Evolutionary conservation across 2,113 vertebrate species (phyloP), one percentile per base, ranked within the genome.

Genomic region (Chauna torquata): DNA sequence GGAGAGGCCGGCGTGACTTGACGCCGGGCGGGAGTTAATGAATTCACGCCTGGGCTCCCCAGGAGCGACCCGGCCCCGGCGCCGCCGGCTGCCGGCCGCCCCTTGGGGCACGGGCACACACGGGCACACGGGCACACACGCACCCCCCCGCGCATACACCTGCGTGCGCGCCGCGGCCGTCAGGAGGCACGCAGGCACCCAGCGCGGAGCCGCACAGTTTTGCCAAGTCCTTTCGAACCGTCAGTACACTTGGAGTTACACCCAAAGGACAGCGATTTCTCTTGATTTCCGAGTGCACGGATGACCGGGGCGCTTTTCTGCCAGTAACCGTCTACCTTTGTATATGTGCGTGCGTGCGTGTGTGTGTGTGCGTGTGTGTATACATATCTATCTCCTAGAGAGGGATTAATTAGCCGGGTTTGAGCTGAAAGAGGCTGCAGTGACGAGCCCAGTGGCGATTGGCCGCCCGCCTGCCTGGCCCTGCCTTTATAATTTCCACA

Each of bases 401-500:
- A 98, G 97, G 98, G 98, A 99, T 98, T 98, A 98, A 99, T 99
- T 99, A 99, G 98, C 99, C 97, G 97, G 98, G 98, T 95, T 98
- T 98, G 98, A 98, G 98, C 98, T 98, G 98, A 96, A 98, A 98
- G 97, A 97, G 98, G 98, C 97, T 97, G 98, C 98, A 96, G 98
- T 99, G 99, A 99, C 99, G 99, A 98, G 98, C 97, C 98, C 97
- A 93, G 97, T 98, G 97, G 98, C 98, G 98, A 99, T 99, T 99
- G 99, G 99, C 98, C 98, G 98, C 98, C 97, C 97, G 97, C 98
- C 97, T 96, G 97, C 98, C 98, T 98, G 98, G 98, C 99, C 99
- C 99, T 99, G 99, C 99, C 99, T 99, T 98, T 99, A 99, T 99
- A 98, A 99, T 99, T 99, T 99, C 98, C 98, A 98, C 98, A 97